phyloP scores from a whole-genome alignment of 1,140 invertebrate genomes.

The Euborellia annulipes region DNA sequence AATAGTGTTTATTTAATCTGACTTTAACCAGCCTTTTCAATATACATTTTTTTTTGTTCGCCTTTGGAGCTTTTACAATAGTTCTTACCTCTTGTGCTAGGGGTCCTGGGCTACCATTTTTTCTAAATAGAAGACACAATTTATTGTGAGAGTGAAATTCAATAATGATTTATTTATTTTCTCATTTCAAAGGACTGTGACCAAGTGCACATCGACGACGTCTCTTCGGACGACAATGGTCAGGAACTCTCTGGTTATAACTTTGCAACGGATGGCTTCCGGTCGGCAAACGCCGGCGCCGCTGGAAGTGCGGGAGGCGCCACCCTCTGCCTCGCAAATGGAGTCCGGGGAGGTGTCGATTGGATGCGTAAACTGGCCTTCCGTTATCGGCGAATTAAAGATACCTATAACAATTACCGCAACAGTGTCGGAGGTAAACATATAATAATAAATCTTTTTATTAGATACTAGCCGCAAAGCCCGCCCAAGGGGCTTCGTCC shows the following conservation, averaged over 20 bases:
- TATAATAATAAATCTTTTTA: conserved; percentile 2
- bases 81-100: too few species aligned
- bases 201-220: conserved; percentile 96
- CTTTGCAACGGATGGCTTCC: conserved; percentile 88
- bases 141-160: conserved; percentile 1
- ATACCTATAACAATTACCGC: conserved; percentile 86
- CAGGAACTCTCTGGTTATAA: conserved; percentile 92
- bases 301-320: conserved; percentile 37
- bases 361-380: conserved; percentile 96
- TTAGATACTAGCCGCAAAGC: neutral
- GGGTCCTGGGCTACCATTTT: conserved; percentile 11
- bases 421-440: conserved; percentile 62
- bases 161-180: conserved; percentile 9
- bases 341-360: conserved; percentile 83
- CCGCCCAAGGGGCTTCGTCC: neutral
- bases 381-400: conserved; percentile 88
- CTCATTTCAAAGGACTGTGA: conserved; percentile 68
- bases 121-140: neutral
- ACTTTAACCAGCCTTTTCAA: too few species aligned
- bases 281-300: conserved; percentile 28
- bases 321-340: conserved; percentile 52
- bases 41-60: too few species aligned
- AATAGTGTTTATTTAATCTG: too few species aligned
- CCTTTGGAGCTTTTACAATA: too few species aligned
- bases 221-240: conserved; percentile 92